Conservation (phyloP, 2,113 vertebrate species). For the Phaetusa simplex region DNA sequence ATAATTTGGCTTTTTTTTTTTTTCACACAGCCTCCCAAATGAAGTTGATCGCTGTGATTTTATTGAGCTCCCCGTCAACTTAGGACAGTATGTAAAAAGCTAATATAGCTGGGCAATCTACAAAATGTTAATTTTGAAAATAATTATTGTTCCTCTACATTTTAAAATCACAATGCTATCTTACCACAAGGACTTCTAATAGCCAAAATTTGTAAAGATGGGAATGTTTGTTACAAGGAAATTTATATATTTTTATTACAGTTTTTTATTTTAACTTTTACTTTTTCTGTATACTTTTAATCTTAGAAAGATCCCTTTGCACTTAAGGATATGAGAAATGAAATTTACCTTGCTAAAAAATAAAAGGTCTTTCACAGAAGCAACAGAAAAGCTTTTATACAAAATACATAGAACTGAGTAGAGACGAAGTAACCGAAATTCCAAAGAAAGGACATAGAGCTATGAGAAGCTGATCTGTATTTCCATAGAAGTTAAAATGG, state of each 20-base stretch:
- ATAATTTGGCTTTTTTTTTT: neutral
- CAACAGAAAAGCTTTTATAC: neutral
- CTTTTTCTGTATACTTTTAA: neutral
- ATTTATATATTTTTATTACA: neutral
- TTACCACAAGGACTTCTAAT: neutral
- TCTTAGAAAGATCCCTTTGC: neutral
- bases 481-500: neutral
- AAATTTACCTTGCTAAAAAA: neutral
- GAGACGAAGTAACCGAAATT: neutral
- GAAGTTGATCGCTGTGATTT: neutral
- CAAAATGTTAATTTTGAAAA: neutral
- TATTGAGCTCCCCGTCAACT: neutral
- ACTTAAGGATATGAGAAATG: neutral
- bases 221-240: neutral
- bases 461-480: neutral
- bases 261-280: neutral
- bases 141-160: neutral
- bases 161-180: neutral
- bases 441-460: neutral
- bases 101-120: neutral
- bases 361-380: neutral
- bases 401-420: neutral
- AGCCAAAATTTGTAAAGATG: neutral
- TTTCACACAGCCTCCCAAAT: neutral
- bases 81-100: neutral